Evolutionary conservation across 1,140 invertebrate genomes (phyloP).

Genomic region (Drosophila pseudoananassae): DNA sequence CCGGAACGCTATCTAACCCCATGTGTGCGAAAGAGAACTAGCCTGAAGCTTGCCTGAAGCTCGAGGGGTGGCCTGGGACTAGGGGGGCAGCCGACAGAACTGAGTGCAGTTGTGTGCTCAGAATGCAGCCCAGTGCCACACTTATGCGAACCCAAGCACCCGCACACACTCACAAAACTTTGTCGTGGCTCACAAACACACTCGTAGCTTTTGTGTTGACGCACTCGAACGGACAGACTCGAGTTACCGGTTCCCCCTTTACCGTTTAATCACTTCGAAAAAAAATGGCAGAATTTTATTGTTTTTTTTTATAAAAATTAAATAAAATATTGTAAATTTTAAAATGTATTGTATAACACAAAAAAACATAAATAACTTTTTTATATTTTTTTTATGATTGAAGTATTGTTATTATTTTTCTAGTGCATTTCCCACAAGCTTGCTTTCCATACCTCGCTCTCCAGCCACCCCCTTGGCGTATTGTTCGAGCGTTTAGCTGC

Average conservation of each 20-base stretch:
- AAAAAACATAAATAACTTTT: no score
- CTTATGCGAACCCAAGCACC: constrained; percentile 33
- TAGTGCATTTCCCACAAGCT: constrained; percentile 26
- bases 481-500: constrained; percentile 10
- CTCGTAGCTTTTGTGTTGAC: constrained; percentile 69
- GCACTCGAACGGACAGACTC: constrained; percentile 50
- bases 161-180: constrained; percentile 13
- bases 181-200: constrained; percentile 19
- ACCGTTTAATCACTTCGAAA: constrained; percentile 11
- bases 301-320: background rate
- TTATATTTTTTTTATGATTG: no score
- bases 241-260: constrained; percentile 30
- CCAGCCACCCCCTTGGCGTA: background rate
- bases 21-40: background rate
- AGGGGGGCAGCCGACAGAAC: constrained; percentile 14
- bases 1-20: background rate
- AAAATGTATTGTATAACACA: no score
- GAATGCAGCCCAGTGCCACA: constrained; percentile 63
- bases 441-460: background rate
- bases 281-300: background rate
- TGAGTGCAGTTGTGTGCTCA: constrained; percentile 47
- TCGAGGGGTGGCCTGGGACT: constrained; percentile 1
- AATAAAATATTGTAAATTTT: background rate
- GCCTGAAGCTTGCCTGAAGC: background rate
- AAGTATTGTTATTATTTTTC: background rate